Evolutionary conservation across 2,888 invertebrate genomes (phyloP).

Genomic region (Mallateleia sp.): DNA sequence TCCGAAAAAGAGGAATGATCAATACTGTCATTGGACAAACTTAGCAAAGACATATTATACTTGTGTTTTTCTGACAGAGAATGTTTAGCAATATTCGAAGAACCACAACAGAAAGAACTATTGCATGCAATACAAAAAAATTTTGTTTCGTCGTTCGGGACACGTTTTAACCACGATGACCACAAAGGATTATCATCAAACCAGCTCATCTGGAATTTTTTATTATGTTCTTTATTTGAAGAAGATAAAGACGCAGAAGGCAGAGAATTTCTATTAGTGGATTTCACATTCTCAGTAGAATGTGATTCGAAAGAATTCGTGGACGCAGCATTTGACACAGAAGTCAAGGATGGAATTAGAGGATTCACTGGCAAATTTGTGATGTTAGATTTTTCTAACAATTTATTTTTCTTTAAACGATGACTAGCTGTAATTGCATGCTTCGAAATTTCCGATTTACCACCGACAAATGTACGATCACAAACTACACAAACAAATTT

Average conservation of each 20-base stretch:
- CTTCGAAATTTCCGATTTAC: neutral
- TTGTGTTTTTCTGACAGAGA: neutral
- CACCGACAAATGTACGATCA: neutral
- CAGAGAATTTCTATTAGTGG: too few species aligned
- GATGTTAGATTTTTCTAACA: neutral
- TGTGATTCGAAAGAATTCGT: too few species aligned
- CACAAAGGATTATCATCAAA: slow-evolving; percentile 43
- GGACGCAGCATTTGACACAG: too few species aligned
- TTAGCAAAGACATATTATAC: neutral
- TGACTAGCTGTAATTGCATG: neutral
- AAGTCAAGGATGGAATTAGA: too few species aligned
- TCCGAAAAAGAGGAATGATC: neutral
- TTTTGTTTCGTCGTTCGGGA: slow-evolving; percentile 14
- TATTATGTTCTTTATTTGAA: too few species aligned
- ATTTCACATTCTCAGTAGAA: too few species aligned
- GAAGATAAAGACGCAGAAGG: too few species aligned
- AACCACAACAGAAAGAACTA: neutral
- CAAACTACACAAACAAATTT: neutral
- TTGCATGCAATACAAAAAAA: slow-evolving; percentile 17
- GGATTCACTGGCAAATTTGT: neutral
- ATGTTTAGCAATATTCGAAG: slow-evolving; percentile 4
- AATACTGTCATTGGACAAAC: too few species aligned
- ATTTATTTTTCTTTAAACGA: neutral
- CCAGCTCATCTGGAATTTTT: slow-evolving; percentile 32
- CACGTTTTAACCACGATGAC: slow-evolving; percentile 4